These are phyloP conservation scores for Bufo bufo DNA, from an alignment of 2,113 vertebrate species.

Conservation along the genomic window DNA sequence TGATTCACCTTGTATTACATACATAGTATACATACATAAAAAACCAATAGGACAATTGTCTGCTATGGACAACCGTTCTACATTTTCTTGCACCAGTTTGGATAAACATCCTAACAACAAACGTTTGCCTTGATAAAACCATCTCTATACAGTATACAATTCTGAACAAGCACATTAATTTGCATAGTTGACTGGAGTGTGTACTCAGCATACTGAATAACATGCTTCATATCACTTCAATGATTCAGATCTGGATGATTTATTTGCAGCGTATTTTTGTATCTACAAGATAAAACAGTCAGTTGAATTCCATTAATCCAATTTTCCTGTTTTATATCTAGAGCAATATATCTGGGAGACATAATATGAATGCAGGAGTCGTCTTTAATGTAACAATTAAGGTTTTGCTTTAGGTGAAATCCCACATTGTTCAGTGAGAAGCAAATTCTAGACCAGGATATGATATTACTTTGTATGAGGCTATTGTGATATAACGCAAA, in stretches of 20 bases:
- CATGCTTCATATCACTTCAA: not conserved
- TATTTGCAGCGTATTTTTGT: conserved; percentile 7
- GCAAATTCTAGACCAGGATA: not conserved
- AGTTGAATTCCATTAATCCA: not conserved
- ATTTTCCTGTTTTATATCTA: not conserved
- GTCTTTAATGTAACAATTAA: not conserved
- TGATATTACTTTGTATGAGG: conserved; percentile 5
- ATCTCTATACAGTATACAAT: no score
- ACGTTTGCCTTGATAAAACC: no score
- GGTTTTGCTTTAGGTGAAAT: not conserved
- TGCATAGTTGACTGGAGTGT: not conserved
- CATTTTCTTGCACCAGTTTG: no score
- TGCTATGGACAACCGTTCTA: no score
- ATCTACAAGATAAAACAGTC: conserved; percentile 6
- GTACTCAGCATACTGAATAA: not conserved
- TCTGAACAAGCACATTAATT: not conserved
- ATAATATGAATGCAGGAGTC: not conserved
- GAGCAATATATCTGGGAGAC: not conserved
- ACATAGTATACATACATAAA: no score
- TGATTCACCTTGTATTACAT: no score
- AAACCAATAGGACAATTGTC: no score
- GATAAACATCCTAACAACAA: no score
- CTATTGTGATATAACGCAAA: not conserved
- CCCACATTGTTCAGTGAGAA: not conserved
- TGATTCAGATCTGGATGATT: not conserved